Evolutionary conservation across 2,113 vertebrate genomes (phyloP), one percentile per base, ranked within the genome.

Genomic region (Amia ocellicauda): DNA sequence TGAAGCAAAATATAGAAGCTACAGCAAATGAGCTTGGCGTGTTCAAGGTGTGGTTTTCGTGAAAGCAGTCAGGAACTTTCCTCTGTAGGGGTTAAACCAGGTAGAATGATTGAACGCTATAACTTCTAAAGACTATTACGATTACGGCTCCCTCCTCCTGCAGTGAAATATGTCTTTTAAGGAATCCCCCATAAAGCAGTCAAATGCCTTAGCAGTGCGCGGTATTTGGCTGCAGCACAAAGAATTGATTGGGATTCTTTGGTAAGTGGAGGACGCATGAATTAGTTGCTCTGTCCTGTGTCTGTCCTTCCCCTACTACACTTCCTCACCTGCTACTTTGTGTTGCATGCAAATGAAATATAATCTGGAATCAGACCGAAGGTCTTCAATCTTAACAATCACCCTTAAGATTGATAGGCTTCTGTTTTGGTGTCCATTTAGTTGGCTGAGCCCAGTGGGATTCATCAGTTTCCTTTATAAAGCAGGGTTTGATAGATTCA

Each of bases 181-280:
- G 26, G 58, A 40, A 47, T 16, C 42, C 51, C 9, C 24, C 51
- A 16, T 23, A 53, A 27, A 20, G 19, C 22, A 16, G 7, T 9
- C 51, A 53, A 53, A 53, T 64, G 67, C 4, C 11, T 9, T 27
- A 13, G 20, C 17, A 20, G 17, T 64, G 54, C 58, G 76, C 45
- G 14, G 52, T 62, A 47, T 69, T 73, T 58, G 59, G 73, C 68
- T 72, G 57, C 66, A 67, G 71, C 51, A 74, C 85, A 88, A 86
- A 89, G 74, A 88, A 85, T 84, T 83, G 63, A 69, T 81, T 84
- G 65, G 74, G 78, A 82, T 89, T 85, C 81, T 89, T 87, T 85
- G 87, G 89, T 89, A 89, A 89, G 89, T 90, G 76, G 73, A 83
- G 49, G 67, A 85, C 71, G 85, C 84, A 82, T 59, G 76, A 55